phyloP scores from a whole-genome alignment of 2,113 vertebrate genomes.

The Tympanuchus pallidicinctus region DNA sequence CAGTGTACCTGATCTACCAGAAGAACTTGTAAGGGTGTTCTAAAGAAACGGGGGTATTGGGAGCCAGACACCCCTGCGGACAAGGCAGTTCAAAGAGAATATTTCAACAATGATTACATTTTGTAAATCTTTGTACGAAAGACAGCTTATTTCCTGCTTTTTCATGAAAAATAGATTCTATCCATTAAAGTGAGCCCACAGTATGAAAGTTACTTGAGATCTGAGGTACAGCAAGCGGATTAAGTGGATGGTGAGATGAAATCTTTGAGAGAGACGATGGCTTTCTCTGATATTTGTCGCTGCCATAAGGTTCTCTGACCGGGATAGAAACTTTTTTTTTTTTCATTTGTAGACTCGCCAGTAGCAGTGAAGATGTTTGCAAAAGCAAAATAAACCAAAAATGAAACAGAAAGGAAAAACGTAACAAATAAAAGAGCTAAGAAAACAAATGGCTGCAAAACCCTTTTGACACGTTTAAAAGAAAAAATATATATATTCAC shows the following conservation, averaged over 20 bases:
- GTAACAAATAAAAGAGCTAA: constrained; percentile 35
- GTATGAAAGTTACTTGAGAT: constrained; percentile 83
- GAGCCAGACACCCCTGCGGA: constrained; percentile 86
- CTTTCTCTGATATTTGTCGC: constrained; percentile 47
- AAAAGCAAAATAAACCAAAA: constrained; percentile 40
- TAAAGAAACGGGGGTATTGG: constrained; percentile 85
- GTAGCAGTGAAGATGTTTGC: not conserved
- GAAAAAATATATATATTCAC: not conserved
- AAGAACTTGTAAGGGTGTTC: constrained; percentile 83
- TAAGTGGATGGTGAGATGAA: constrained; percentile 72
- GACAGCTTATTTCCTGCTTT: constrained; percentile 84
- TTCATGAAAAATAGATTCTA: constrained; percentile 87
- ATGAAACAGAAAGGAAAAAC: not conserved
- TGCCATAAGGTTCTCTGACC: constrained; percentile 60
- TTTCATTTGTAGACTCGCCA: not conserved
- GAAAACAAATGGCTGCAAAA: constrained; percentile 45
- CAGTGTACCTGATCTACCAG: constrained; percentile 87
- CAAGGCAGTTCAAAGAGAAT: constrained; percentile 88
- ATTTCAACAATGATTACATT: constrained; percentile 92
- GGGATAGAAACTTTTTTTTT: constrained; percentile 20
- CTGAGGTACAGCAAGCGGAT: constrained; percentile 78
- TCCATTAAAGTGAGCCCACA: constrained; percentile 82
- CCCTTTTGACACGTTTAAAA: constrained; percentile 27
- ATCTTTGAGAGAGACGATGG: constrained; percentile 66
- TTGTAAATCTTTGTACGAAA: constrained; percentile 89